phyloP scores from a whole-genome alignment of 1,140 invertebrate genomes.

The Bacillus rossius region DNA sequence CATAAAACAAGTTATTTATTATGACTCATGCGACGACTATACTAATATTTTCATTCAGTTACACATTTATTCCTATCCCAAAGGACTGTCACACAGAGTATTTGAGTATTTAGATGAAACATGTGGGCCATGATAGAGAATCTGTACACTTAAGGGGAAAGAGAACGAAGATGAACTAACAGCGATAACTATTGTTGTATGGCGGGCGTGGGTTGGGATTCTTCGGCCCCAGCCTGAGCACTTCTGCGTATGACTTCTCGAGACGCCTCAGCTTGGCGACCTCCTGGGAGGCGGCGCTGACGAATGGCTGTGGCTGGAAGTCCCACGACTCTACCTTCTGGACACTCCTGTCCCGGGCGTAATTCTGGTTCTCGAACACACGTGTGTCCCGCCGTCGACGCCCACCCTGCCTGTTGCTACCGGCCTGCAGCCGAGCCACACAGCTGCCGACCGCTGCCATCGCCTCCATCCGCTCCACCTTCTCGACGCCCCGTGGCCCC shows the following conservation, averaged over 20 bases:
- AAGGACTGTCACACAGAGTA: no score
- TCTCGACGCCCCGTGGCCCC: constrained; percentile 2
- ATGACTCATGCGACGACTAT: no score
- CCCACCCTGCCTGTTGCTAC: no score
- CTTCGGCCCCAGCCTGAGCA: constrained; percentile 51
- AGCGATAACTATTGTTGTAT: background rate
- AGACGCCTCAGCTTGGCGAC: constrained; percentile 71
- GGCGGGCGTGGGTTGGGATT: background rate
- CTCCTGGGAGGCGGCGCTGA: constrained; percentile 68
- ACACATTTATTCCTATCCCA: no score
- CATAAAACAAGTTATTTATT: no score
- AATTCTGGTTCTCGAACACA: no score
- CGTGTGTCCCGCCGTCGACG: no score
- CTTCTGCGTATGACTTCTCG: constrained; percentile 79
- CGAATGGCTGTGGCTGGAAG: constrained; percentile 26
- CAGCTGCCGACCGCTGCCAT: background rate
- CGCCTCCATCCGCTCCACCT: constrained; percentile 5
- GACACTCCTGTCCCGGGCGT: no score
- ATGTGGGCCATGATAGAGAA: no score
- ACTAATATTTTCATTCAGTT: no score
- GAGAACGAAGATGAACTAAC: background rate
- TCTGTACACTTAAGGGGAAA: no score
- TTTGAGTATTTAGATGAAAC: no score
- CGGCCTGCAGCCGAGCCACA: background rate
- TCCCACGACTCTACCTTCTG: constrained; percentile 19